Percentiles rank a stretch among this genome's conserved stretches.
phyloP scores from a whole-genome alignment of 1,140 invertebrate genomes.

The Caenorhabditis latens region DNA sequence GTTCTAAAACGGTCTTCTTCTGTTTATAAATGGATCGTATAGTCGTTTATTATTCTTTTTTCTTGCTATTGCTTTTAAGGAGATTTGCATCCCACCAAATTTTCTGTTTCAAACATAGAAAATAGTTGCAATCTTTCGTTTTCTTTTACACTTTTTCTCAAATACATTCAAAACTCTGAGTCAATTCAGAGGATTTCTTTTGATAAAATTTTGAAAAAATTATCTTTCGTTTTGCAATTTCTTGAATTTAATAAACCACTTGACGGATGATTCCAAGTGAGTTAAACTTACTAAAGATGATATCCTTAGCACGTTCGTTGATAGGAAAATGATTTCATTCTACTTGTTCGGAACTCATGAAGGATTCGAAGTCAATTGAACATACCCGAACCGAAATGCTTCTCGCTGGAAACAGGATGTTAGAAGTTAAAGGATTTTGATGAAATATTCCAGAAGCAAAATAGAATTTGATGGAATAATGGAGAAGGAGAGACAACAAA shows the following conservation, averaged over 20 bases:
- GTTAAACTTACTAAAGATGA: too few relatives aligned
- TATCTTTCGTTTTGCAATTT: neutral
- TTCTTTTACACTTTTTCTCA: neutral
- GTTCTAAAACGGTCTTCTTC: too few relatives aligned
- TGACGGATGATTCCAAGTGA: too few relatives aligned
- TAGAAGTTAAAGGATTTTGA: too few relatives aligned
- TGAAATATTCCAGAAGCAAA: neutral
- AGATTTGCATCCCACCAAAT: slow-evolving; percentile 11
- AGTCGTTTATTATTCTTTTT: slow-evolving; percentile 8
- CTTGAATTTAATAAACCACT: slow-evolving; percentile 9
- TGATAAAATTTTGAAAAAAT: neutral
- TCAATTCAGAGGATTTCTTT: neutral
- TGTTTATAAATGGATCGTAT: slow-evolving; percentile 32
- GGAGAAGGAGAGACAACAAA: neutral
- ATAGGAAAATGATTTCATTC: too few relatives aligned
- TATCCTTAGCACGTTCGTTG: too few relatives aligned
- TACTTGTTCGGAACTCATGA: too few relatives aligned
- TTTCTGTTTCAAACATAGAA: slow-evolving; percentile 11
- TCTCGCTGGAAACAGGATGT: too few relatives aligned
- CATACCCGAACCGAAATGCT: too few relatives aligned
- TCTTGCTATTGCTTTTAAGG: neutral
- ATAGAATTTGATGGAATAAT: neutral
- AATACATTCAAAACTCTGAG: slow-evolving; percentile 28
- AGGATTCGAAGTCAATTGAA: too few relatives aligned
- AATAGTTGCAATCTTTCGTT: neutral